These are phyloP conservation scores for Brachirus orientalis DNA, from an alignment of 2,113 vertebrate species.

Conservation along the genomic window DNA sequence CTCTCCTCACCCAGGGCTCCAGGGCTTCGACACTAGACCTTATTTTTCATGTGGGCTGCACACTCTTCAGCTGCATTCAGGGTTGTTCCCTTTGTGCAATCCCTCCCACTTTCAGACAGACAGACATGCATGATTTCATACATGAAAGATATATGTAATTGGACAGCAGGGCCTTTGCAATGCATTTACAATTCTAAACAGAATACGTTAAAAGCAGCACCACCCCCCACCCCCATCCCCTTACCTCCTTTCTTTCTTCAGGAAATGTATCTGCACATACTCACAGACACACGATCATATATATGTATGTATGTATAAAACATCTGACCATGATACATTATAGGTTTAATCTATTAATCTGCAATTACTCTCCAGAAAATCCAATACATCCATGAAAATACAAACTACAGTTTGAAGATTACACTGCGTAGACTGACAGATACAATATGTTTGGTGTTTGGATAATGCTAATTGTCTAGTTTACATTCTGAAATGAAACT, in stretches of 20 bases:
- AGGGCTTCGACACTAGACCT: constrained; percentile 75
- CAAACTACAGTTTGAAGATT: constrained; percentile 1
- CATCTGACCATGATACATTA: neutral
- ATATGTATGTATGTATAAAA: neutral
- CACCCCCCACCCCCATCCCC: neutral
- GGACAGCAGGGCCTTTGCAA: constrained; percentile 79
- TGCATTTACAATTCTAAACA: constrained; percentile 85
- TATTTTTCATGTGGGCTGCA: constrained; percentile 80
- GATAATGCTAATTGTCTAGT: constrained; percentile 14
- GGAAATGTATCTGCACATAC: constrained; percentile 75
- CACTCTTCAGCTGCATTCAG: constrained; percentile 71
- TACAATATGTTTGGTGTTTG: neutral
- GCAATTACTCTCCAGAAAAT: constrained; percentile 6
- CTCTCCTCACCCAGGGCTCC: constrained; percentile 77
- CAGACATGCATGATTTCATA: constrained; percentile 85
- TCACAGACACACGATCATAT: constrained; percentile 54
- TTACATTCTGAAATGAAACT: constrained; percentile 20
- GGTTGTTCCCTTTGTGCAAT: constrained; percentile 80
- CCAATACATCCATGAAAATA: constrained; percentile 1
- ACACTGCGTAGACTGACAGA: neutral
- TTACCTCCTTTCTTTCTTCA: constrained; percentile 31
- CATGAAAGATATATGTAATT: constrained; percentile 87
- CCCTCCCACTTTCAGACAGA: constrained; percentile 65
- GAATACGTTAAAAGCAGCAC: constrained; percentile 63
- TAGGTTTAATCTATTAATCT: neutral